Base-by-base conservation (phyloP, 2,113 vertebrate genomes). In the Limanda limanda region DNA sequence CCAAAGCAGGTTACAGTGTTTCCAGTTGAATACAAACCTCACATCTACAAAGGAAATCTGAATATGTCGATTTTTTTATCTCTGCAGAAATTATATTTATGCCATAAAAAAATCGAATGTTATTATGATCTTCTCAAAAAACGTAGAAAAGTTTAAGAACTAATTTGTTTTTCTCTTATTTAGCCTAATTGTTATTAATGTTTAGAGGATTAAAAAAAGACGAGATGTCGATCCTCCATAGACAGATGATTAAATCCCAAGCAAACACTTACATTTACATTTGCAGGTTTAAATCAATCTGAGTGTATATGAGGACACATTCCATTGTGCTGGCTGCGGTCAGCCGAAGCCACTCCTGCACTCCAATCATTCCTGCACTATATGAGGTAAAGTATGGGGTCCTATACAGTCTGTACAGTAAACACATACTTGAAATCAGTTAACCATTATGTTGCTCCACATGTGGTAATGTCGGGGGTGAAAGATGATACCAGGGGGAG, bases 351-450 rank as follows among this genome's bases (percentile, higher is more conserved):
- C 6, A 31, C 31, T 42, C 21, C 25, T 51, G 1, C 27, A 31
- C 31, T 31, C 31, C 1, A 6, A 31, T 5, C 31, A 52, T 15
- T 42, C 12, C 11, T 42, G 40, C 2, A 42, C 40, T 12, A 15
- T 2, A n/a, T 20, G 35, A 27, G 14, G 67, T 14, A 31, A 4
- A 5, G 17, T 35, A 15, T 47, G 7, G 14, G 15, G 25, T 0
- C 24, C 48, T 25, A 1, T 13, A 0, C 23, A 27, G 12, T 18
- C 48, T 25, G 18, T 8, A 27, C 15, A 42, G 57, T 73, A 52
- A 74, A 60, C 68, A 42, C 67, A 57, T 47, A 37, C 12, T 61
- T 47, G 17, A 55, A n/a, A 31, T 37, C 5, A 42, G 27, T 70
- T 17, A 52, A 24, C 3, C 21, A 55, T 69, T 59, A 37, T 40